These are phyloP conservation scores for Arrhamphus sclerolepis DNA, from an alignment of 2,797 vertebrate genomes.

Conservation along the genomic window DNA sequence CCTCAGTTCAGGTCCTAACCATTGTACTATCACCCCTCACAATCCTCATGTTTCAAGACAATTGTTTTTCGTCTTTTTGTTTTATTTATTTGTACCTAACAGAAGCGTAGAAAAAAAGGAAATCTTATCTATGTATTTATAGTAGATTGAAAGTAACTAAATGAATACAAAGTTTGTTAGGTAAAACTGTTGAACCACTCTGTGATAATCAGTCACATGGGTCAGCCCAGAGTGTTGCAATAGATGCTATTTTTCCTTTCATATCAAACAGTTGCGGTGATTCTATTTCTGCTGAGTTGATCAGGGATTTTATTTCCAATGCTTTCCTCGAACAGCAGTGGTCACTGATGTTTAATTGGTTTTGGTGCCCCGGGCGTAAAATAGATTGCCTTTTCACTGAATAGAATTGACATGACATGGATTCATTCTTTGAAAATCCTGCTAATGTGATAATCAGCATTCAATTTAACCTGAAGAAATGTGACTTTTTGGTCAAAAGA, in stretches of 20 bases:
- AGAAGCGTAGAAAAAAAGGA: too few species aligned
- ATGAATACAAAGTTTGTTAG: too few species aligned
- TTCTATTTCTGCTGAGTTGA: slow-evolving; percentile 43
- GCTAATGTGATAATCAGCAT: slow-evolving; percentile 31
- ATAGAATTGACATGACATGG: slow-evolving; percentile 20
- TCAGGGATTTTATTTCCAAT: slow-evolving; percentile 23
- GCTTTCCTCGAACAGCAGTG: slow-evolving; percentile 21
- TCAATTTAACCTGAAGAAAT: slow-evolving; percentile 13
- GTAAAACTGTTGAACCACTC: slow-evolving; percentile 1
- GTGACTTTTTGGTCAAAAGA: slow-evolving; percentile 29
- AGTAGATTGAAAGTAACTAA: too few species aligned
- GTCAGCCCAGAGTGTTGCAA: slow-evolving; percentile 5
- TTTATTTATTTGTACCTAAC: too few species aligned
- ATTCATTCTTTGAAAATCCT: slow-evolving; percentile 24
- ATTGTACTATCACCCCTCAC: neutral
- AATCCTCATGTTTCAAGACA: neutral
- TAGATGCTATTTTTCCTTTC: neutral
- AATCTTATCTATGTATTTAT: too few species aligned
- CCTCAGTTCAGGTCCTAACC: slow-evolving; percentile 29
- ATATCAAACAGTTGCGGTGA: neutral
- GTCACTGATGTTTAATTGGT: slow-evolving; percentile 35
- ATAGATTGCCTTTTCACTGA: slow-evolving; percentile 29
- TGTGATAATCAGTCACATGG: slow-evolving; percentile 13
- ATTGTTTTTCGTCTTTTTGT: neutral
- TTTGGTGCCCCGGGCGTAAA: slow-evolving; percentile 25